Conservation (phyloP, 2,888 invertebrate genomes). For the Thelaira solivaga region DNA sequence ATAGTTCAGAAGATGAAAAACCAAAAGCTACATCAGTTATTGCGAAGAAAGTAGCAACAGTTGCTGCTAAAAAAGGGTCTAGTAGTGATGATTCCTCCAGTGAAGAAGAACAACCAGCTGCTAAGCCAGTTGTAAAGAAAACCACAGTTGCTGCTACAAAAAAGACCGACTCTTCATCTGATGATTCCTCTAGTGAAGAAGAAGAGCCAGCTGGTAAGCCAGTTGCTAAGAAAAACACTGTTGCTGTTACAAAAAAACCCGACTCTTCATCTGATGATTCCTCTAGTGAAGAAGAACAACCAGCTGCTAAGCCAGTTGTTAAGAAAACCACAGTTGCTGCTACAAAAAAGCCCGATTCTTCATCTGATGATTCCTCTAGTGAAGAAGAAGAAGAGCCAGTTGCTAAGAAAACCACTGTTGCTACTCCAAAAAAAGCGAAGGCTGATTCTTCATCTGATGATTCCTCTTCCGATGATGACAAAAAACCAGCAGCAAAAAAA, state of each 20-base stretch:
- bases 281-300: constrained; percentile 67
- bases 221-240: constrained; percentile 11
- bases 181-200: constrained; percentile 75
- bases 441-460: constrained; percentile 77
- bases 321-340: constrained; percentile 64
- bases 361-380: constrained; percentile 76
- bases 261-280: constrained; percentile 73
- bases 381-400: constrained; percentile 70
- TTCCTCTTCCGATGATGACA: constrained; percentile 75
- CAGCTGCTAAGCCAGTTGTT: constrained; percentile 62
- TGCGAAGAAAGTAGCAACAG: constrained; percentile 55
- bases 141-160: constrained; percentile 64
- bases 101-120: constrained; percentile 69
- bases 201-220: constrained; percentile 69
- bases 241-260: constrained; percentile 69
- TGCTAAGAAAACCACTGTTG: constrained; percentile 2
- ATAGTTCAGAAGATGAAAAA: constrained; percentile 42
- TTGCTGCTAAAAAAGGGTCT: constrained; percentile 58
- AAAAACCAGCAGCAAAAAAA: constrained; percentile 70
- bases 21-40: constrained; percentile 61
- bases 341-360: constrained; percentile 74
- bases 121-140: constrained; percentile 69
- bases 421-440: constrained; percentile 72
- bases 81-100: constrained; percentile 69
- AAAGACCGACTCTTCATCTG: constrained; percentile 76